Evolutionary conservation across 2,888 invertebrate genomes (phyloP), one percentile per base, ranked within the genome.

Genomic region (Oscheius sp.): DNA sequence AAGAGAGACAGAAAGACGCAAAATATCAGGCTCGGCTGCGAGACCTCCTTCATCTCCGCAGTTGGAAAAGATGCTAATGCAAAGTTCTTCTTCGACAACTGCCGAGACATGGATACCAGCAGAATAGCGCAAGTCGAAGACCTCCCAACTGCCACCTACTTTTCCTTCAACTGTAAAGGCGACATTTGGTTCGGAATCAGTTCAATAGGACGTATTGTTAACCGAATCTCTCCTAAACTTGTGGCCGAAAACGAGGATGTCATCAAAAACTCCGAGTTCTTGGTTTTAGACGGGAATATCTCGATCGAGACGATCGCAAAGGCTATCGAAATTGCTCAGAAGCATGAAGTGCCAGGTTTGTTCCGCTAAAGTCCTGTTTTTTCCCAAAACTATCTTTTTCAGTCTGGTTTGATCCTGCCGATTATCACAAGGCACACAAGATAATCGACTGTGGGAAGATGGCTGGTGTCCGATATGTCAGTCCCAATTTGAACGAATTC

Each of bases 271-370:
- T 92, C 94, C 0, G 93, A 94, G 0, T 90, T 96, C 47, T 92
- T 97, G 10, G 91, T 96, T 32, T 90, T 96, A 70, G 97, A 97
- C 90, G 95, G 94, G 9, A 97, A 97, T 90, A 89, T 94, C 59
- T 92, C 94, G 0, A 86, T 92, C 58, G 90, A 92, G 33, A 92
- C 94, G 0, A 93, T 96, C 11, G 53, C 72, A 3, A 76, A 62
- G 53, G 74, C 78, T n/a, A 35, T 84, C 11, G 75, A 84, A 70
- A 65, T 84, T 35, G 83, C 85, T 1, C 68, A 76, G 32, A 62
- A 77, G 48, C 68, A 80, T 73, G 68, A 76, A 2, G 81, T 75
- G 37, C 73, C 73, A 13, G 73, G 73, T 73, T 21, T n/a, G 51
- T 51, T 55, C 50, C 3, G 2, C 55, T n/a, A 9, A 48, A 21